Evolutionary conservation across 2,888 invertebrate species (phyloP).

Genomic region (Cataglyphis altisquamis): DNA sequence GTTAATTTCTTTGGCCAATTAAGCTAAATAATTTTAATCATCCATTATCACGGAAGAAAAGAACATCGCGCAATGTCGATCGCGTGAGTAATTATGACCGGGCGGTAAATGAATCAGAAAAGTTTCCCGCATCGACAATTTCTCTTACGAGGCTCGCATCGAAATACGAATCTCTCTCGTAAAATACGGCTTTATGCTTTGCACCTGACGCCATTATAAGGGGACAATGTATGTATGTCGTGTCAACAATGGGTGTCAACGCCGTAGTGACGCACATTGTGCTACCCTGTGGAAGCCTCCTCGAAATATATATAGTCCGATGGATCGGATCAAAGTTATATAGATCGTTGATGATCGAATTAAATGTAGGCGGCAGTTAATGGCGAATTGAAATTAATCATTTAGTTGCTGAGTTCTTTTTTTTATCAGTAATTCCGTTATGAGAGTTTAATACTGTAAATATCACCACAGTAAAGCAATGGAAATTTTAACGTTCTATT

Average conservation of each 20-base stretch:
- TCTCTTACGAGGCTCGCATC: constrained; percentile 15
- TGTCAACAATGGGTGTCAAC: constrained; percentile 48
- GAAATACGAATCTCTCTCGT: constrained; percentile 38
- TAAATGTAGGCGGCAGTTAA: background rate
- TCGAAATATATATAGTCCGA: constrained; percentile 31
- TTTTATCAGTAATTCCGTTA: background rate
- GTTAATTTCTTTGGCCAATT: background rate
- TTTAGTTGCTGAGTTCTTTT: background rate
- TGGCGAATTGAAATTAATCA: constrained; percentile 2
- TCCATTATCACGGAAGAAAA: background rate
- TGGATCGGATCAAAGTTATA: constrained; percentile 26
- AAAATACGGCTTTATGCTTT: constrained; percentile 34
- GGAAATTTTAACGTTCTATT: background rate
- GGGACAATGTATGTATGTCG: constrained; percentile 37
- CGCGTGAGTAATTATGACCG: constrained; percentile 9
- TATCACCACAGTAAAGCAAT: background rate
- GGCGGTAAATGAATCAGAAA: constrained; percentile 31
- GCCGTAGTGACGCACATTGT: constrained; percentile 41
- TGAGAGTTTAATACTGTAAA: background rate
- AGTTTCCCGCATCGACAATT: constrained; percentile 46
- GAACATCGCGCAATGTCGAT: constrained; percentile 12
- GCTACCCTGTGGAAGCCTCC: constrained; percentile 29
- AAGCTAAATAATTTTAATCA: background rate
- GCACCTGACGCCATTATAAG: constrained; percentile 23
- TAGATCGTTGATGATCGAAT: constrained; percentile 22